Conservation (phyloP, 2,888 invertebrate species). For the Callosobruchus maculatus region DNA sequence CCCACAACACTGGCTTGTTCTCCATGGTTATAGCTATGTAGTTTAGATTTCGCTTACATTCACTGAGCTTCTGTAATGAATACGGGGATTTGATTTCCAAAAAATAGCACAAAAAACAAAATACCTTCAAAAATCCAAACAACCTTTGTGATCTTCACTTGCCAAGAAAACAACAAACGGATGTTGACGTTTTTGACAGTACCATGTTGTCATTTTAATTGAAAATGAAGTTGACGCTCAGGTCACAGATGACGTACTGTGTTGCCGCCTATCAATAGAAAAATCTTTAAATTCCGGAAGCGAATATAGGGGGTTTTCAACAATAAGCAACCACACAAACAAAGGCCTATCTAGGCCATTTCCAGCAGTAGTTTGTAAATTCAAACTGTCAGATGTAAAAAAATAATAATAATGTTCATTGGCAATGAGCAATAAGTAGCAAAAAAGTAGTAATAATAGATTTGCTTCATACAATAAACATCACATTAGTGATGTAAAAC, state of each 20-base stretch:
- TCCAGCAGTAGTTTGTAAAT: no score
- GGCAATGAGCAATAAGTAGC: no score
- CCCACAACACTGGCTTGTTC: conserved; percentile 17
- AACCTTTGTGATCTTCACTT: background rate
- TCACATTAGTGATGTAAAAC: no score
- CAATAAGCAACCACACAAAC: background rate
- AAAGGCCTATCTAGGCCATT: no score
- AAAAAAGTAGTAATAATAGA: no score
- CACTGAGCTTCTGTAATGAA: background rate
- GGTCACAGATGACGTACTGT: background rate
- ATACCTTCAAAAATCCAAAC: background rate
- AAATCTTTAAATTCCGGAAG: background rate
- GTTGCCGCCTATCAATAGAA: background rate
- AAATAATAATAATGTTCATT: no score
- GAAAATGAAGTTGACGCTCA: background rate
- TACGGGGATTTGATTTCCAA: background rate
- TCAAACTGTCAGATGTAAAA: no score
- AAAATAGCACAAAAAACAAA: background rate
- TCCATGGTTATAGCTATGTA: conserved; percentile 14
- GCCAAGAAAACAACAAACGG: background rate
- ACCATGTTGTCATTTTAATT: background rate
- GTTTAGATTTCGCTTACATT: background rate
- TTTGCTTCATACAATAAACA: no score
- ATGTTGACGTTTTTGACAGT: background rate
- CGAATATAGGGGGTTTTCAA: background rate